A percentile compares a stretch with the other conserved stretches of the same genome.
Evolutionary conservation across 2,113 vertebrate genomes (phyloP).

Genomic region (Nerophis lumbriciformis): DNA sequence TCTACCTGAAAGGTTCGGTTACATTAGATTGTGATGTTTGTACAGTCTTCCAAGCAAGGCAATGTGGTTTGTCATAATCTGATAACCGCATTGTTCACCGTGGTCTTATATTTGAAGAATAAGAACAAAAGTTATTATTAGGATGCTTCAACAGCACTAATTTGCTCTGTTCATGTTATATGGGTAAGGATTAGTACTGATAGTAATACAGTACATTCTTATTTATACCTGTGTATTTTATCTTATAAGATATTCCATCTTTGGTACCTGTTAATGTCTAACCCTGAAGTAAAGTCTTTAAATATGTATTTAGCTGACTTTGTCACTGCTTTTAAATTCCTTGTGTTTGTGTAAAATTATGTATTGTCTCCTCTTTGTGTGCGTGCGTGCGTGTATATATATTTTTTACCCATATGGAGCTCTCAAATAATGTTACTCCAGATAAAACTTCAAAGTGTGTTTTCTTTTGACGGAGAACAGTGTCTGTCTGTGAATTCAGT

Average conservation of each 20-base stretch:
- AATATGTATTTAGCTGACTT: not conserved
- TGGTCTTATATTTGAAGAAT: not conserved
- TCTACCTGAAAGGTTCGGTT: not conserved
- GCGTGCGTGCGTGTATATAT: too few relatives aligned
- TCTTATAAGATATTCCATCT: not conserved
- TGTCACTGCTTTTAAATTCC: too few relatives aligned
- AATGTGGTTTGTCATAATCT: not conserved
- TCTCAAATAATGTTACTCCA: not conserved
- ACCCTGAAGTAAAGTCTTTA: conserved; percentile 5
- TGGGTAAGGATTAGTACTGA: not conserved
- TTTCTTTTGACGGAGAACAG: not conserved
- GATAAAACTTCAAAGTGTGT: not conserved
- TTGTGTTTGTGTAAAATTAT: too few relatives aligned
- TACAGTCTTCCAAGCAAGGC: not conserved
- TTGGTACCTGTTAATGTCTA: conserved; percentile 8
- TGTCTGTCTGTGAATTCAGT: not conserved
- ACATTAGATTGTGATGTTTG: not conserved
- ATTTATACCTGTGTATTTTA: not conserved
- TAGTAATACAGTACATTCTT: not conserved
- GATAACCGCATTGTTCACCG: not conserved
- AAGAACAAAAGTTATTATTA: not conserved
- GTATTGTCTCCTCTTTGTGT: too few relatives aligned
- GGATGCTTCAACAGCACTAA: too few relatives aligned
- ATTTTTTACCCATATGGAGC: not conserved
- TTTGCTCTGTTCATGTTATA: too few relatives aligned